Base-by-base conservation (phyloP, 2,113 vertebrate species). In the Ginglymostoma cirratum region DNA sequence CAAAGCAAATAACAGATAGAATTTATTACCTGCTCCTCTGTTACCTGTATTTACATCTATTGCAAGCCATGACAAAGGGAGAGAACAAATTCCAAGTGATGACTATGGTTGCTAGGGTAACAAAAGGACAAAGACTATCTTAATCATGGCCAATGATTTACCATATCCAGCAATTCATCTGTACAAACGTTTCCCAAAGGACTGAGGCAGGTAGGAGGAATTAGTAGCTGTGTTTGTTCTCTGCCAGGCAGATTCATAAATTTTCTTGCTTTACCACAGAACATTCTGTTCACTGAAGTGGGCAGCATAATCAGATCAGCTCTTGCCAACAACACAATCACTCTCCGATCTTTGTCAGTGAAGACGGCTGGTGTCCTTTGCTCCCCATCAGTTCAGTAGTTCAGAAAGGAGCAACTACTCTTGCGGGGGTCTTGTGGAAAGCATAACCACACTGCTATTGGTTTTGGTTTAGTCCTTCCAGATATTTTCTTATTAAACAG, bases 131-230 rank as follows among this genome's bases (percentile, higher is more conserved):
- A 92, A n/a, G 55, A 61, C 87, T n/a, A 65, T 61, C 55, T 61
- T 61, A 92, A 92, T 55, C 87, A 38, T 92, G 5, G 30, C 87
- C 34, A 92, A 65, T 92, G 87, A 92, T 65, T 92, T 65, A 65
- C 27, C 65, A 30, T n/a, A 65, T 27, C 52, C 55, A 92, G 52
- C 34, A 92, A 90, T 92, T 15, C 30, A 65, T 92, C 34, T 38
- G 27, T 61, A 38, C 30, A 92, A 92, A 92, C 65, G 87, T 92
- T 92, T 34, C 52, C 87, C 55, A 92, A 6, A 15, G 52, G 87
- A 92, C 55, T 17, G 30, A 92, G 15, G 55, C 17, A 5, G 55
- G 65, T 92, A 92, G 1, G 30, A 61, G 55, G 87, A 65, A 92
- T 92, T 92, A 92, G 30, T 6, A 65, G 61, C 27, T 34, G 87